Percentiles rank a stretch among this genome's conserved stretches.
Conservation (phyloP, 2,113 vertebrate genomes). For the Cygnus atratus region DNA sequence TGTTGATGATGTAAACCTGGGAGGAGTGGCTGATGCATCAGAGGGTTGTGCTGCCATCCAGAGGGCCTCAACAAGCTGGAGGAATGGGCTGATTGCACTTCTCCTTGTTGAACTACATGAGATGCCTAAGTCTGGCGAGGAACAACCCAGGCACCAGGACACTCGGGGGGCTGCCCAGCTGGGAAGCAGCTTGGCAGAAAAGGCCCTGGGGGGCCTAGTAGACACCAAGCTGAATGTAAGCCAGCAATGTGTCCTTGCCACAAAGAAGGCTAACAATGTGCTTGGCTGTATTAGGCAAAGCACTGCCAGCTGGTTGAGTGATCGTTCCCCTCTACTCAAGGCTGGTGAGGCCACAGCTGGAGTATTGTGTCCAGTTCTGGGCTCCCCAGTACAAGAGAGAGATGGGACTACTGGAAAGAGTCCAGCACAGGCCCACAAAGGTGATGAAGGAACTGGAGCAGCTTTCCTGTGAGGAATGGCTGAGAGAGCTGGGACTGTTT, state of each 20-base stretch:
- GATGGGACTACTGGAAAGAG: background rate
- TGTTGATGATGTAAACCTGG: background rate
- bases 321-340: background rate
- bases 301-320: background rate
- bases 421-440: accelerated
- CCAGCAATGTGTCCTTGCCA: background rate
- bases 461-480: background rate
- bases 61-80: background rate
- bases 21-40: background rate
- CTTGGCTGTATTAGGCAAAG: background rate
- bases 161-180: background rate
- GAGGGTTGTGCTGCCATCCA: background rate
- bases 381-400: background rate
- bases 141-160: background rate
- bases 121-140: background rate
- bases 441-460: background rate
- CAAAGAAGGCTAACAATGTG: too few species aligned
- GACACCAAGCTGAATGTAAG: background rate
- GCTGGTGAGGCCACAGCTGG: background rate
- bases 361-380: background rate
- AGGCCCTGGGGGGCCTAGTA: too few species aligned
- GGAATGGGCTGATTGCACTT: background rate
- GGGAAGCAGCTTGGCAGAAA: background rate
- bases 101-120: background rate
- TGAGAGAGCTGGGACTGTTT: background rate